Conservation (phyloP, 2,113 vertebrate genomes). For the Oryzias celebensis region DNA sequence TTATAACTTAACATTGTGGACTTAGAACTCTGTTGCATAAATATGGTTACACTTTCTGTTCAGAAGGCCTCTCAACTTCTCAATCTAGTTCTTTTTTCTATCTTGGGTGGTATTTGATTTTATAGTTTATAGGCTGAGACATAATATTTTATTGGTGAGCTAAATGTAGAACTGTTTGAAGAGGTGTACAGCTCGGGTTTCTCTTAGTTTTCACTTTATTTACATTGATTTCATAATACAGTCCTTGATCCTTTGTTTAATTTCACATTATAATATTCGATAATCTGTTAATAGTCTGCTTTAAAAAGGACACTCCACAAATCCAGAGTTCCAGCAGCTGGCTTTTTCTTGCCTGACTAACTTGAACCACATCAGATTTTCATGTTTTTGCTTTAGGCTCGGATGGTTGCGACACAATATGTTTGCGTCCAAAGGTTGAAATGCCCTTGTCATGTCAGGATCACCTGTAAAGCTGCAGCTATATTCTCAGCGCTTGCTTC, state of each 20-base stretch:
- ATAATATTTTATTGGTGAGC: slow-evolving; percentile 6
- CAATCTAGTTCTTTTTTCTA: background rate
- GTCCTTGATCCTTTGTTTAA: background rate
- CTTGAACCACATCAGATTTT: slow-evolving; percentile 21
- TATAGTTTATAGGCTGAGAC: background rate
- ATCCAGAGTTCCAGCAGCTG: slow-evolving; percentile 21
- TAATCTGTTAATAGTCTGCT: slow-evolving; percentile 5
- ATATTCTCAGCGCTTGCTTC: slow-evolving; percentile 5
- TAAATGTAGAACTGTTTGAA: no score
- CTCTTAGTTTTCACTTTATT: no score
- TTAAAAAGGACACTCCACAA: background rate
- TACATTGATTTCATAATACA: no score
- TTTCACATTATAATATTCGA: background rate
- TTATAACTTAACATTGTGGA: background rate
- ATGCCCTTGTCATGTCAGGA: slow-evolving; percentile 1
- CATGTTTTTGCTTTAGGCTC: background rate
- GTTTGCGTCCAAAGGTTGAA: slow-evolving; percentile 32
- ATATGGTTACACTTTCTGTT: background rate
- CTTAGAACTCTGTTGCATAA: background rate
- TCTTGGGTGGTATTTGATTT: slow-evolving; percentile 5
- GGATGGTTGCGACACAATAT: slow-evolving; percentile 4
- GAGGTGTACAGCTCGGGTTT: no score
- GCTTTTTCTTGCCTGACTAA: slow-evolving; percentile 30
- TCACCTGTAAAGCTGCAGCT: background rate
- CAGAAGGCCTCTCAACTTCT: background rate